A percentile compares a stretch with the other conserved stretches of the same genome.
phyloP scores from a whole-genome alignment of 2,888 invertebrate genomes.

The Tholera decimalis region DNA sequence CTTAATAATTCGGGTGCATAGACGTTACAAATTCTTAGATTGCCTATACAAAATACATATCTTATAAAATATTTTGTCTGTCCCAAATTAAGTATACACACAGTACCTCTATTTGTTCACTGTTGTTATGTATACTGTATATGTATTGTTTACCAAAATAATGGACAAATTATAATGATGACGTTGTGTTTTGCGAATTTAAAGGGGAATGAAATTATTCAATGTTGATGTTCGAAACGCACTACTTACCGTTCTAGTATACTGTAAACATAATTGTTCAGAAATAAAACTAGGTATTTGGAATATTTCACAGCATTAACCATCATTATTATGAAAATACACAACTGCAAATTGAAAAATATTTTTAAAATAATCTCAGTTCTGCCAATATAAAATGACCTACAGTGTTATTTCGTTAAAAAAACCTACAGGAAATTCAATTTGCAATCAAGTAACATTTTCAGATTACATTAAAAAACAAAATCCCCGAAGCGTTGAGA shows the following conservation, averaged over 20 bases:
- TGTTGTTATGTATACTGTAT: conserved; percentile 77
- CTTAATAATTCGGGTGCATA: conserved; percentile 5
- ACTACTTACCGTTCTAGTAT: conserved; percentile 32
- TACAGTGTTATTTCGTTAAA: conserved; percentile 33
- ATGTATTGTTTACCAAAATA: conserved; percentile 73
- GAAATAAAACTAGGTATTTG: conserved; percentile 26
- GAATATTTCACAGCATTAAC: not conserved
- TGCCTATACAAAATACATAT: conserved; percentile 12
- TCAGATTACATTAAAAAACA: conserved; percentile 15
- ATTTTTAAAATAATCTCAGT: not conserved
- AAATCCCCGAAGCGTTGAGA: conserved; percentile 66
- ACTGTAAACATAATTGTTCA: conserved; percentile 18
- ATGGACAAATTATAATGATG: conserved; percentile 67
- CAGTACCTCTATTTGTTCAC: conserved; percentile 60
- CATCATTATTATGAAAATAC: not conserved
- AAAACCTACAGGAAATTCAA: not conserved
- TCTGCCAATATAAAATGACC: too few species aligned
- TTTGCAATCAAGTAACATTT: conserved; percentile 1
- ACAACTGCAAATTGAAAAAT: not conserved
- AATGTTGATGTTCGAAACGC: conserved; percentile 41
- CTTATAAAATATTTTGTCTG: conserved; percentile 35
- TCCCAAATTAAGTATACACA: conserved; percentile 21
- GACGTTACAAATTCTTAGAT: conserved; percentile 14
- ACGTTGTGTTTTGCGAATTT: conserved; percentile 83
- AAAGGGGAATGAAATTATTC: conserved; percentile 73